Base-by-base conservation (phyloP, 2,113 vertebrate species). In the Cyanistes caeruleus region DNA sequence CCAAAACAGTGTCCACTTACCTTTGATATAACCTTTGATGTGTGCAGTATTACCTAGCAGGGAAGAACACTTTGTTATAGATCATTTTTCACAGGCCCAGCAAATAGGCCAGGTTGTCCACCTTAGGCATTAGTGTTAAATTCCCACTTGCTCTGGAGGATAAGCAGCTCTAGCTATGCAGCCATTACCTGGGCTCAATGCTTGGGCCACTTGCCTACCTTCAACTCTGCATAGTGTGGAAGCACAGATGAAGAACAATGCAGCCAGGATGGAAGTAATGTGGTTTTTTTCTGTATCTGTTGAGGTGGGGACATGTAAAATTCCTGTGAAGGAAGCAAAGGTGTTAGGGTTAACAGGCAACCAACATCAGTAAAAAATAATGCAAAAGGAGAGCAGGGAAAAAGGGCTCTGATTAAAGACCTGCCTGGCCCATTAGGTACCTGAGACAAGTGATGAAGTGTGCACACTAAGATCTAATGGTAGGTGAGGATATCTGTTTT, bases 271-370 rank as follows among this genome's bases (percentile, higher is more conserved):
- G 39, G 43, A 95, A 87, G 88, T 25, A 85, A 72, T 39, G 56
- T 1, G 55, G 0, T 6, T 43, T 37, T 41, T 84, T 77, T 76
- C 65, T 13, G 33, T 52, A 87, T 58, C 33, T 89, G 22, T 82
- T 91, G 73, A 27, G 15, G 23, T 1, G 1, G 49, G 28, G 58
- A 91, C 48, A 41, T 0, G 2, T 74, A 93, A 94, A 96, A 96
- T 95, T 89, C 83, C 39, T 46, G 35, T 53, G 59, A 93, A 92
- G 41, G 68, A 92, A 95, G 93, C 48, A 83, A 84, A 94, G 41
- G 53, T 94, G 53, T 92, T 82, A 69, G 77, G 59, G 83, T 97
- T 97, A 94, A 96, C 88, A 96, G 74, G 95, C 93, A 97, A 97
- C 96, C 63, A 82, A 51, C 30, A 87, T 30, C 72, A 87, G 56